These are phyloP conservation scores for Agrotis puta DNA, from an alignment of 2,888 invertebrate species.

Conservation along the genomic window DNA sequence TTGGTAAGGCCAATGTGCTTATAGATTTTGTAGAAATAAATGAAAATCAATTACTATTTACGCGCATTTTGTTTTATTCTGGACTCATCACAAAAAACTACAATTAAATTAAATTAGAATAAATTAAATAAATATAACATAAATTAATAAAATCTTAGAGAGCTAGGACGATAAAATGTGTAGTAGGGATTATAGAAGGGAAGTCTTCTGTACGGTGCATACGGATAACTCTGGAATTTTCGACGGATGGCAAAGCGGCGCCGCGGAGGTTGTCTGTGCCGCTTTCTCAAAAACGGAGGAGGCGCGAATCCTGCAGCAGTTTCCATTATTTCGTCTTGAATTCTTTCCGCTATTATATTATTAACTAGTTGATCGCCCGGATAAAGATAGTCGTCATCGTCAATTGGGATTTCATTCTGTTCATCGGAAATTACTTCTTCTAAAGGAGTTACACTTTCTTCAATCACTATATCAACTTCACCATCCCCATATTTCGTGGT, in stretches of 20 bases:
- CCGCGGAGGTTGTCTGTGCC: constrained; percentile 66
- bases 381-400: constrained; percentile 56
- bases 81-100: constrained; percentile 7
- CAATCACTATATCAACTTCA: constrained; percentile 76
- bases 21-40: constrained; percentile 81
- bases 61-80: constrained; percentile 45
- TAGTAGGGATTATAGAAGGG: constrained; percentile 79
- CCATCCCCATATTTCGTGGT: constrained; percentile 60
- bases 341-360: constrained; percentile 70
- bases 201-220: constrained; percentile 70
- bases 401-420: constrained; percentile 70
- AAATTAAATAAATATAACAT: constrained; percentile 46
- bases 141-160: constrained; percentile 82
- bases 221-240: constrained; percentile 76
- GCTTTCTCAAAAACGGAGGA: constrained; percentile 72
- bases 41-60: constrained; percentile 66
- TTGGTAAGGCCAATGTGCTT: constrained; percentile 79
- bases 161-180: constrained; percentile 81
- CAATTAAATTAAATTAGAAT: constrained; percentile 51
- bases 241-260: constrained; percentile 77
- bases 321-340: constrained; percentile 84
- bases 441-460: constrained; percentile 70
- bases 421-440: constrained; percentile 63
- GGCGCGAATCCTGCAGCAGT: constrained; percentile 84
- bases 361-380: constrained; percentile 66